Conservation (phyloP, 1,140 invertebrate genomes). For the Phthorimaea operculella region DNA sequence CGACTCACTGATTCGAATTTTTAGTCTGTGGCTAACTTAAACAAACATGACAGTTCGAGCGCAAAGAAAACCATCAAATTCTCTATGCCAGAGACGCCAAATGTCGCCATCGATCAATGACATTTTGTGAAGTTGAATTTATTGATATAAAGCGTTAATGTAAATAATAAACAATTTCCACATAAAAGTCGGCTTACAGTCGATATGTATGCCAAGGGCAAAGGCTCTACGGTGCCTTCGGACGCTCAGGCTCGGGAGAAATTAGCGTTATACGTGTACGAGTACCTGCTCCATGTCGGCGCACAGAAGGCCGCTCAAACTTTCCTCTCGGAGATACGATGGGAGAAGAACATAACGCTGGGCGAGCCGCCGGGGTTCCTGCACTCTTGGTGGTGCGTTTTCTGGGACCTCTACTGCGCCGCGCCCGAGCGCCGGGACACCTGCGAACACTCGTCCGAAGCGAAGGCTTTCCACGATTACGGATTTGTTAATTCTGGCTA, state of each 20-base stretch:
- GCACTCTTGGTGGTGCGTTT: conserved; percentile 99
- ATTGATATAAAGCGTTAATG: conserved; percentile 69
- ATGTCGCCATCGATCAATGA: conserved; percentile 69
- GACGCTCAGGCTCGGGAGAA: conserved; percentile 71
- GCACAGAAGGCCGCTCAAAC: conserved; percentile 99
- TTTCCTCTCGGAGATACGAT: conserved; percentile 95
- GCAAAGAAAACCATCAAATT: conserved; percentile 51
- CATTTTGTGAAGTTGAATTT: conserved; percentile 67
- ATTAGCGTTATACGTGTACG: conserved; percentile 98
- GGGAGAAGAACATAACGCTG: conserved; percentile 97
- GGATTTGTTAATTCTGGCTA: conserved; percentile 98
- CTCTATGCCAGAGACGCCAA: conserved; percentile 68
- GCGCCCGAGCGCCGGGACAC: conserved; percentile 96
- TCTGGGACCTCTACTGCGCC: conserved; percentile 99
- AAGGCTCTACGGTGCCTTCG: conserved; percentile 73
- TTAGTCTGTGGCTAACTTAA: conserved; percentile 2
- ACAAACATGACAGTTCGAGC: conserved; percentile 49
- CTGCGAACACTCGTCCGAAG: conserved; percentile 98
- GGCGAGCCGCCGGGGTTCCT: conserved; percentile 96
- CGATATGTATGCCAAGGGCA: conserved; percentile 70
- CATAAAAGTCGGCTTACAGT: conserved; percentile 65
- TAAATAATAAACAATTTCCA: conserved; percentile 67
- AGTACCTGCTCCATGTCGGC: conserved; percentile 98
- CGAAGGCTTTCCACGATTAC: conserved; percentile 99
- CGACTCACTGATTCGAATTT: too few species aligned